Evolutionary conservation across 2,888 invertebrate genomes (phyloP).

Genomic region (Hoplodrina ambigua): DNA sequence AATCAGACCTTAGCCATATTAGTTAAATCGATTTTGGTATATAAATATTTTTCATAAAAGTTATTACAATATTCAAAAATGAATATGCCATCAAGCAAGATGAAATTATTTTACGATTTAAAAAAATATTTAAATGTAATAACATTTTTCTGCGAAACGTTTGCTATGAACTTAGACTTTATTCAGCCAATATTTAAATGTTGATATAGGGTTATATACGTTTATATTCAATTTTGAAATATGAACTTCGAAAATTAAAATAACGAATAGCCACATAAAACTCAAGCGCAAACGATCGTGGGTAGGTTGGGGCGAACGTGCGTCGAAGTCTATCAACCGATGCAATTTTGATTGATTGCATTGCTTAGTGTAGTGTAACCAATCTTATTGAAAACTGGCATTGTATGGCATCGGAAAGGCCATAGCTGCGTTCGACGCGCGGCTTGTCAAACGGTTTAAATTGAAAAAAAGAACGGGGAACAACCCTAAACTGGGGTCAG

Average conservation of each 20-base stretch:
- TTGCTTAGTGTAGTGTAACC: slow-evolving; percentile 90
- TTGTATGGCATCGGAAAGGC: slow-evolving; percentile 86
- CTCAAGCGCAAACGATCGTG: slow-evolving; percentile 70
- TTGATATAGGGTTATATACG: slow-evolving; percentile 15
- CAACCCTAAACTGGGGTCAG: slow-evolving; percentile 82
- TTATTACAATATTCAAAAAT: slow-evolving; percentile 5
- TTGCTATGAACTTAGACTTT: not conserved
- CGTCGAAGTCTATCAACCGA: slow-evolving; percentile 85
- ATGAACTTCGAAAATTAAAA: slow-evolving; percentile 50
- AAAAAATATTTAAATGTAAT: slow-evolving; percentile 1
- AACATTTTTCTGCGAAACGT: slow-evolving; percentile 8
- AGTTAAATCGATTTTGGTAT: not conserved
- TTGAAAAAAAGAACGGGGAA: slow-evolving; percentile 88
- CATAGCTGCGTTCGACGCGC: slow-evolving; percentile 86
- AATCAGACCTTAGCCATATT: not conserved
- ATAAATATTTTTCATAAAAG: not conserved
- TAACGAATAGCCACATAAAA: slow-evolving; percentile 62
- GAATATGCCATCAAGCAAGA: not conserved
- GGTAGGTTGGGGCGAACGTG: slow-evolving; percentile 76
- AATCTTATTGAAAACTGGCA: slow-evolving; percentile 90
- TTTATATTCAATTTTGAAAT: slow-evolving; percentile 47
- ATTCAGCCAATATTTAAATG: slow-evolving; percentile 11
- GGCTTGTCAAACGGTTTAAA: slow-evolving; percentile 89
- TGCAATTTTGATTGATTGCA: slow-evolving; percentile 90
- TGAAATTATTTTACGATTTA: slow-evolving; percentile 3